Evolutionary conservation across 2,888 invertebrate genomes (phyloP), one percentile per base, ranked within the genome.

Genomic region (Nomada lathburiana): DNA sequence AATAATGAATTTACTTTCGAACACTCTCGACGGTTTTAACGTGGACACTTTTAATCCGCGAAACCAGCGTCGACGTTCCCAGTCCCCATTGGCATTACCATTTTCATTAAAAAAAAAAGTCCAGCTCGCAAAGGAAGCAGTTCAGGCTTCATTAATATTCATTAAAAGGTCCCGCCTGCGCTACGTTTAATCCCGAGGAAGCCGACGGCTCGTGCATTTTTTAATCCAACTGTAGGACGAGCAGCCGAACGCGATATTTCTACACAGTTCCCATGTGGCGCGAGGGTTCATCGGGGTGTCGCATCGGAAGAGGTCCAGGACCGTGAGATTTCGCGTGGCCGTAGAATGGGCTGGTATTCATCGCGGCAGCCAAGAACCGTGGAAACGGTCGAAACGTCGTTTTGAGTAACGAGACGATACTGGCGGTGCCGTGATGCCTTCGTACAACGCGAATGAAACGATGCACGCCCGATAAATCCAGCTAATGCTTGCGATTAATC

Each of bases 401-500:
- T 88, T 88, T 86, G 88, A 90, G 83, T 88, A 89, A 89, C 85
- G 79, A 83, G 77, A 88, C 83, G 84, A 86, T 89, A 88, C 88
- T 75, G 86, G 44, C 83, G 82, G 63, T 57, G 72, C 84, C 79
- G 74, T 36, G 65, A 67, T 80, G 83, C 52, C 73, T n/a, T 76
- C 76, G 75, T 82, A 81, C 82, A 82, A 67, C 74, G 77, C 80
- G 70, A 81, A 83, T 80, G 68, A 64, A 82, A 76, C 86, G 89
- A 89, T 89, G 89, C 89, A 88, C 88, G 88, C 88, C 86, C 90
- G 90, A 91, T 92, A 92, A 92, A 91, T 90, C 90, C 86, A 85
- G 75, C 88, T 91, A 90, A 91, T 90, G 90, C 76, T 72, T 80
- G 82, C 89, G 90, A 92, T 91, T 92, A 92, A 92, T 92, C 91